Conservation (phyloP, 2,113 vertebrate genomes). For the Apodemus speciosus region DNA sequence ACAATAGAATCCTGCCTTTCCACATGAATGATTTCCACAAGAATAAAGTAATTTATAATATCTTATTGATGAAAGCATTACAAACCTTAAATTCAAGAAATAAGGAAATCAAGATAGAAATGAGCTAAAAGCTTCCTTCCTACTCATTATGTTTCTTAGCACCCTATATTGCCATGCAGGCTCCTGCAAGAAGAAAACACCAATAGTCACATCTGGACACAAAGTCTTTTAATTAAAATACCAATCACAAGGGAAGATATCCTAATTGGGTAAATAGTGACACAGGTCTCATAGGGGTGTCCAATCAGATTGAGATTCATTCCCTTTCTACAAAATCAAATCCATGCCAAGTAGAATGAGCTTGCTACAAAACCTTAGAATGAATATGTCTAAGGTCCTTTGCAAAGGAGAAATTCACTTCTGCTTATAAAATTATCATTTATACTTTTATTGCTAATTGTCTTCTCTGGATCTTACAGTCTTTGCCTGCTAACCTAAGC, state of each 20-base stretch:
- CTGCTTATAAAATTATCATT: neutral
- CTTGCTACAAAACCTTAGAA: neutral
- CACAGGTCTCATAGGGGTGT: fast-evolving
- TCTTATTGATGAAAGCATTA: neutral
- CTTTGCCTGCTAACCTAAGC: too few relatives aligned
- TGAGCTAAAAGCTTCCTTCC: neutral
- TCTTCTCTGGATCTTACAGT: too few relatives aligned
- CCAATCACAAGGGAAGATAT: neutral
- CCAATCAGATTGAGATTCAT: neutral
- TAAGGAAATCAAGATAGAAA: neutral
- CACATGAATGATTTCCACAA: neutral
- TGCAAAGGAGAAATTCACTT: neutral
- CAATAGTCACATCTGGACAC: neutral
- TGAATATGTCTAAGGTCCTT: neutral
- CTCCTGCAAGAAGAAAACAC: neutral
- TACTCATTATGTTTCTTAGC: neutral
- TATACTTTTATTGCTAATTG: too few relatives aligned
- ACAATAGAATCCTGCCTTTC: neutral
- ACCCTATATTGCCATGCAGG: neutral
- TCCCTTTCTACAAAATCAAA: neutral
- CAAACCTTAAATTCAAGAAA: neutral
- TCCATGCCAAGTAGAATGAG: neutral
- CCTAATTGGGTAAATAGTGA: neutral
- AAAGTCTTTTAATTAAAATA: neutral
- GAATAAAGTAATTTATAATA: neutral